A percentile compares a stretch with the other conserved stretches of the same genome.
Evolutionary conservation across 2,797 vertebrate genomes (phyloP).

Genomic region (Brachymystax lenok): DNA sequence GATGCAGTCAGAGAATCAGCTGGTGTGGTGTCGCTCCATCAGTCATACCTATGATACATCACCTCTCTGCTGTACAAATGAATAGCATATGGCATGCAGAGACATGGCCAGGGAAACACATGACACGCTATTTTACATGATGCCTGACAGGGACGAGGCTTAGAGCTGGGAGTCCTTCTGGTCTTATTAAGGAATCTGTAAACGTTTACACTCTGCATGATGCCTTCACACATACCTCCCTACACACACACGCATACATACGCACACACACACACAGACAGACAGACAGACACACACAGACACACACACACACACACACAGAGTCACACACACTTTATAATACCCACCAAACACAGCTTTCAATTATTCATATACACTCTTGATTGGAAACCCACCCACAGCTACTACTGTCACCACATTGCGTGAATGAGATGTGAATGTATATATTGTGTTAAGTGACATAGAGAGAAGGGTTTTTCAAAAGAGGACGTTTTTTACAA

Average conservation of each 20-base stretch:
- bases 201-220: not conserved
- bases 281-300: no score
- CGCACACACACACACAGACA: no score
- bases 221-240: not conserved
- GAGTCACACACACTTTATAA: not conserved
- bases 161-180: not conserved
- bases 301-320: no score
- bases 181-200: not conserved
- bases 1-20: not conserved
- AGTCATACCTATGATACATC: constrained; percentile 1
- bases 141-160: not conserved
- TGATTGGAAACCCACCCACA: not conserved
- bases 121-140: not conserved
- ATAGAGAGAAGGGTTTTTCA: not conserved
- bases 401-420: not conserved
- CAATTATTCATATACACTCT: not conserved
- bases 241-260: no score
- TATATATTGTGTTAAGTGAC: not conserved
- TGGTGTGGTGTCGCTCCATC: not conserved
- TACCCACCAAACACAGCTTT: not conserved
- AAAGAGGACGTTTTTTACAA: not conserved
- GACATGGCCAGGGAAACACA: constrained; percentile 1
- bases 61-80: not conserved
- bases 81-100: not conserved
- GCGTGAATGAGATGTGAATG: not conserved